phyloP scores from a whole-genome alignment of 2,113 vertebrate genomes.

The Solea solea region DNA sequence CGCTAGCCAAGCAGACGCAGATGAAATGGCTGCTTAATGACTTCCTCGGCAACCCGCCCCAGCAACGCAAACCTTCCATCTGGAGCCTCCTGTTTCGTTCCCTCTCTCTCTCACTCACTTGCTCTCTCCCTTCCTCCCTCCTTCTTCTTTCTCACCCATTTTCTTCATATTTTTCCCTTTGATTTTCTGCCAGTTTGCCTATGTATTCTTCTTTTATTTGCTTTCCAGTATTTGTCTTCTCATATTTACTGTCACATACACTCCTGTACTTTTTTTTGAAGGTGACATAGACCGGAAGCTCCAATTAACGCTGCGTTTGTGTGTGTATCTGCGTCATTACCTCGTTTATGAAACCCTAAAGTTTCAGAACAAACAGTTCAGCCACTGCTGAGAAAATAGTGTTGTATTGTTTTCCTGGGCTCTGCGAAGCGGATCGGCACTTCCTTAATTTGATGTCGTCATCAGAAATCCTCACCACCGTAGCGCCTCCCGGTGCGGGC shows the following conservation, averaged over 20 bases:
- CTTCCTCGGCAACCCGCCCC: conserved; percentile 79
- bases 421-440: too few species aligned
- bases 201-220: conserved; percentile 31
- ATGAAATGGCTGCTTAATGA: conserved; percentile 85
- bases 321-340: too few species aligned
- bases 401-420: too few species aligned
- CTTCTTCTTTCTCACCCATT: conserved; percentile 14
- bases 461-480: too few species aligned
- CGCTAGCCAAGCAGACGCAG: conserved; percentile 80
- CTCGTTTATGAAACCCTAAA: too few species aligned
- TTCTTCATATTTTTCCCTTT: conserved; percentile 41
- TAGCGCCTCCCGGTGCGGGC: too few species aligned
- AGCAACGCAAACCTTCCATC: conserved; percentile 78
- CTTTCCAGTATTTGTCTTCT: neutral
- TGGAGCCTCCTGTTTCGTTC: conserved; percentile 71
- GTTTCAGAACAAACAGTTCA: too few species aligned
- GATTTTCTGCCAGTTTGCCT: conserved; percentile 40
- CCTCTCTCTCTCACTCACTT: conserved; percentile 4
- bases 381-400: too few species aligned
- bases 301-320: too few species aligned
- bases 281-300: too few species aligned
- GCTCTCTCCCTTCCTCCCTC: neutral
- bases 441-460: too few species aligned
- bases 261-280: neutral
- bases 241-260: conserved; percentile 20